Base-by-base conservation (phyloP, 2,888 invertebrate genomes). In the Anarsia innoxiella region DNA sequence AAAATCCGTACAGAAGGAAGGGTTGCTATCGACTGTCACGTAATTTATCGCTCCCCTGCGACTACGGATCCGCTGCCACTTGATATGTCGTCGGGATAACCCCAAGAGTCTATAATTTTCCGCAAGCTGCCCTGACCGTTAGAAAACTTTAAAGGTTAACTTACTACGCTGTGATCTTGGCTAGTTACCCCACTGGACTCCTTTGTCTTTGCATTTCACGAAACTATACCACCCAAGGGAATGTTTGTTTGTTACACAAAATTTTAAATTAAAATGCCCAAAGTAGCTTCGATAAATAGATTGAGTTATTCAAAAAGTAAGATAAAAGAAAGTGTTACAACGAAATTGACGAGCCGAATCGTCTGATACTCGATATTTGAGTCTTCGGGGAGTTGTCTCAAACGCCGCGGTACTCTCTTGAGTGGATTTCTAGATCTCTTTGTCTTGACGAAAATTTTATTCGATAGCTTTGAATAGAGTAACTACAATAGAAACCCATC, bases 61-160 rank as follows among this genome's bases (percentile, higher is more conserved):
- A 59, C 51, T 49, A 47, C 54, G 57, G 59, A 61, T 62, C 62
- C 66, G 57, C 57, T 59, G 58, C 56, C 63, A 61, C 64, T 70
- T 74, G 74, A 75, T 70, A 69, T 74, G 77, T 76, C 73, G 66
- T 51, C 37, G 60, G 67, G 65, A 52, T 62, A 68, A 66, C 64
- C 77, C 74, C 72, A 51, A 38, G 73, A 64, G 75, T 61, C 66
- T 57, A 75, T 74, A 74, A 70, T 71, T 77, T 69, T 67, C 51
- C 51, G 55, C 48, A 56, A 60, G 53, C 58, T 55, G 61, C 48
- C 55, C 49, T 48, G 49, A 44, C 52, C 49, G 44, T 53, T 49
- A 46, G 52, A n/a, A 54, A 45, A 50, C 48, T 51, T 49, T 39
- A 42, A 35, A 35, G 39, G 33, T 37, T 32, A 23, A 5, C 12